Evolutionary conservation across 2,797 vertebrate genomes (phyloP), one percentile per base, ranked within the genome.

Genomic region (Odontamblyopus rebecca): DNA sequence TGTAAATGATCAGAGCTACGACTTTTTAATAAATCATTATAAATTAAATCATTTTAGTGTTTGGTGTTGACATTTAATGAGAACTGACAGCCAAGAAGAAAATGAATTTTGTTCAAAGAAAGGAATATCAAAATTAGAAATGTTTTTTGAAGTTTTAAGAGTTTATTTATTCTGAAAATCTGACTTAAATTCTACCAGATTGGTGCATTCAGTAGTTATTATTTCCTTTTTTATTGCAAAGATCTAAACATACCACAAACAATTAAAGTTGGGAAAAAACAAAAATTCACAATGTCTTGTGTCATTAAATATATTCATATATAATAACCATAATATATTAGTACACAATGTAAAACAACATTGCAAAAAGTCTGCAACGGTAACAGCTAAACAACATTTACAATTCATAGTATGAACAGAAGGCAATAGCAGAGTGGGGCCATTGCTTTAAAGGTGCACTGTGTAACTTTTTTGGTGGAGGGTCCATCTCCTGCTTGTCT

Each of bases 251-350:
- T 38, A 90, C 79, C 88, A 93, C 89, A 92, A 89, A 87, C 75
- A 38, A 80, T 85, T 86, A 86, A 72, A 62, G 64, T 29, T 48
- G 87, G 86, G 12, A 70, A 76, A 65, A 76, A 78, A 89, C 89
- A 87, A 94, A 96, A 96, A 95, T 95, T 93, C 96, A 97, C 96
- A 96, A 95, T 94, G 95, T 96, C 92, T 93, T 91, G 92, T 96
- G 96, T 97, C 95, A 98, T 98, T 98, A 98, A 99, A 99, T 98
- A 99, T 97, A 97, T 98, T 96, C 96, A 97, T 98, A 98, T 97
- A 97, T 96, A 97, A 97, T 97, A 97, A 97, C 96, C 94, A 94
- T 97, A 98, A 98, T 99, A 98, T 98, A 99, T 99, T 99, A 99
- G 97, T 98, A 98, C 95, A 93, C 95, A 96, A 96, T 90, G 95